phyloP scores from a whole-genome alignment of 2,113 vertebrate species.

The Ornithorhynchus anatinus region DNA sequence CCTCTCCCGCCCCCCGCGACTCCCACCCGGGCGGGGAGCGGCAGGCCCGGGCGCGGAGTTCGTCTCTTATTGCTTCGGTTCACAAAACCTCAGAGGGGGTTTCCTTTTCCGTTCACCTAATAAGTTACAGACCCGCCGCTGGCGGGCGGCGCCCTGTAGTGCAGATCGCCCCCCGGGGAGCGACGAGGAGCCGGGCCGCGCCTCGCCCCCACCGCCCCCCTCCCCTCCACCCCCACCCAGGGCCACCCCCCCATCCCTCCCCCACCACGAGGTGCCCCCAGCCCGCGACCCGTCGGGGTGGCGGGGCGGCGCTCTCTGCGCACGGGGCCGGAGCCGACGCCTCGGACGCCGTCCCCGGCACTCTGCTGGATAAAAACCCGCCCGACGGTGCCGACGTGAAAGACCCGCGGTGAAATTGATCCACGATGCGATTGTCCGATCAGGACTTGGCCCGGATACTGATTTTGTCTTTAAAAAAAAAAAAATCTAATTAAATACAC shows the following conservation, averaged over 20 bases:
- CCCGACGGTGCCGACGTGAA: slow-evolving; percentile 56
- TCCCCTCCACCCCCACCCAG: not conserved
- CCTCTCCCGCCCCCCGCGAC: too few relatives aligned
- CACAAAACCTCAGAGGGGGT: too few relatives aligned
- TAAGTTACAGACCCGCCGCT: too few relatives aligned
- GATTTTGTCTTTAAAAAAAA: slow-evolving; percentile 32
- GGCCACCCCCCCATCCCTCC: not conserved
- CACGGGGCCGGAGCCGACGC: slow-evolving; percentile 46
- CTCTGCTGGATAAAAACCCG: slow-evolving; percentile 59
- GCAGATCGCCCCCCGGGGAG: too few relatives aligned
- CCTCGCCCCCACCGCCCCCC: too few relatives aligned
- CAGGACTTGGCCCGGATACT: slow-evolving; percentile 53
- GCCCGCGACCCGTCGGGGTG: too few relatives aligned
- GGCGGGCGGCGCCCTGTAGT: too few relatives aligned
- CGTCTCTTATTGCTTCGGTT: too few relatives aligned
- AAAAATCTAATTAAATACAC: slow-evolving; percentile 26
- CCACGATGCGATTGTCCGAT: slow-evolving; percentile 69
- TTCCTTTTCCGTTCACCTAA: too few relatives aligned
- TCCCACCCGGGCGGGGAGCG: too few relatives aligned
- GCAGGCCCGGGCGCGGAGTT: too few relatives aligned
- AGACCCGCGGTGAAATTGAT: slow-evolving; percentile 52
- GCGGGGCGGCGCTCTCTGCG: too few relatives aligned
- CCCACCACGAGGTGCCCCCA: not conserved
- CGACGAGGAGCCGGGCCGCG: fast-evolving
- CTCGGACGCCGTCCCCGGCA: slow-evolving; percentile 46